These are phyloP conservation scores for Mola mola DNA, from an alignment of 2,113 vertebrate species.

Conservation along the genomic window DNA sequence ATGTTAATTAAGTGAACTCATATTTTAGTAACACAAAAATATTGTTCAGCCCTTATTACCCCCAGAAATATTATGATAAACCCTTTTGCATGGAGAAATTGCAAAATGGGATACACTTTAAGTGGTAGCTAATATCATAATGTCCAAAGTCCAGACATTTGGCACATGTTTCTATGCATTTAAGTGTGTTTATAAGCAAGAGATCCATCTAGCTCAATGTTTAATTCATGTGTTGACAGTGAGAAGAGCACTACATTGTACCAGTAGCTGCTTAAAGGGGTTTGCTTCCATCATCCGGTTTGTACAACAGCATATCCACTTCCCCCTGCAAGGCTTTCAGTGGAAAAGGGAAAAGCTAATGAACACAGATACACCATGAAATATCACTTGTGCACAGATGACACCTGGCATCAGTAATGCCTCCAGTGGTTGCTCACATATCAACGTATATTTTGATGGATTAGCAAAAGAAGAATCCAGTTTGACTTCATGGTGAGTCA, in stretches of 20 bases:
- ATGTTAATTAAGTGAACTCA: constrained; percentile 3
- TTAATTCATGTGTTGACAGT: constrained; percentile 35
- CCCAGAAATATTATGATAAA: not conserved
- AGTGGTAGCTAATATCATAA: not conserved
- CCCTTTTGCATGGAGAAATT: not conserved
- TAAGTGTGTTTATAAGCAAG: not conserved
- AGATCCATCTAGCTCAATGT: constrained; percentile 4
- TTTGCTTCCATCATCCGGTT: no score
- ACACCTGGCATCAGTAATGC: no score
- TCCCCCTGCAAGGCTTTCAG: no score
- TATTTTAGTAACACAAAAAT: not conserved
- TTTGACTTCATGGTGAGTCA: no score
- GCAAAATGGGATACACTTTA: not conserved
- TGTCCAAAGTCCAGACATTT: not conserved
- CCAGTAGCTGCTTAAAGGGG: no score
- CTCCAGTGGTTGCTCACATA: no score
- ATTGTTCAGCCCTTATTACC: not conserved
- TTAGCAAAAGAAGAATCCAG: no score
- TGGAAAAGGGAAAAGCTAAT: no score
- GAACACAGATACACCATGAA: no score
- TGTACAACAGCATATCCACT: no score
- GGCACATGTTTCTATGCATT: not conserved
- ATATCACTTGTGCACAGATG: no score
- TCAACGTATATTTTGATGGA: no score
- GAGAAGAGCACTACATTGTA: constrained; percentile 17